These are phyloP conservation scores for Halesus radiatus DNA, from an alignment of 1,140 invertebrate genomes.

Conservation along the genomic window DNA sequence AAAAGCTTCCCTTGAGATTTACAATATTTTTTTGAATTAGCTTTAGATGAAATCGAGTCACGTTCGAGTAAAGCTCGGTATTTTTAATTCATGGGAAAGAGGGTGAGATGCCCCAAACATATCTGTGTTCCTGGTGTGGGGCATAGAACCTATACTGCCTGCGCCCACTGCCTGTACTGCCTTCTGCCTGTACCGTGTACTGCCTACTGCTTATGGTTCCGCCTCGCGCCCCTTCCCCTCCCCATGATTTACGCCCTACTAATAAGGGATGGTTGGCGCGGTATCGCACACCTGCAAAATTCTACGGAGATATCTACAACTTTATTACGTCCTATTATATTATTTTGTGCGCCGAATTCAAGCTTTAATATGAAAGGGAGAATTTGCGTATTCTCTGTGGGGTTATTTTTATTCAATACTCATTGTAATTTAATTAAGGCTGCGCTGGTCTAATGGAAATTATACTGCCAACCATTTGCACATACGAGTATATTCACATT, in stretches of 20 bases:
- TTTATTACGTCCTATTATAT: conserved; percentile 14
- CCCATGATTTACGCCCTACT: conserved; percentile 23
- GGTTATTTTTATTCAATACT: conserved; percentile 1
- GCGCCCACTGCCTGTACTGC: too few species aligned
- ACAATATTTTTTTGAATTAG: not conserved
- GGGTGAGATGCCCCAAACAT: not conserved
- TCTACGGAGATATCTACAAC: conserved; percentile 7
- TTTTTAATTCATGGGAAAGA: conserved; percentile 12
- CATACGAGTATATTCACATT: too few species aligned
- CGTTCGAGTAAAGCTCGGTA: not conserved
- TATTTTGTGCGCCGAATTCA: not conserved
- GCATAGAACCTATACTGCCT: too few species aligned
- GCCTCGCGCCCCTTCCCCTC: not conserved
- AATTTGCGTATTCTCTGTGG: not conserved
- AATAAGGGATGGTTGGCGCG: not conserved
- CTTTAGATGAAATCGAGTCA: not conserved
- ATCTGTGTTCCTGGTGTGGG: not conserved
- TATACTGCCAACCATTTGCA: not conserved
- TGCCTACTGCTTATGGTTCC: not conserved
- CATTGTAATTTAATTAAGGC: conserved; percentile 16
- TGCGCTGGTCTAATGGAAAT: not conserved
- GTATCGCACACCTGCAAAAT: conserved; percentile 1
- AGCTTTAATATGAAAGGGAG: not conserved
- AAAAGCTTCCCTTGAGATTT: too few species aligned
- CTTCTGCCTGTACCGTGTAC: too few species aligned